Base-by-base conservation (phyloP, 1,140 invertebrate species). In the Euglossa dilemma region DNA sequence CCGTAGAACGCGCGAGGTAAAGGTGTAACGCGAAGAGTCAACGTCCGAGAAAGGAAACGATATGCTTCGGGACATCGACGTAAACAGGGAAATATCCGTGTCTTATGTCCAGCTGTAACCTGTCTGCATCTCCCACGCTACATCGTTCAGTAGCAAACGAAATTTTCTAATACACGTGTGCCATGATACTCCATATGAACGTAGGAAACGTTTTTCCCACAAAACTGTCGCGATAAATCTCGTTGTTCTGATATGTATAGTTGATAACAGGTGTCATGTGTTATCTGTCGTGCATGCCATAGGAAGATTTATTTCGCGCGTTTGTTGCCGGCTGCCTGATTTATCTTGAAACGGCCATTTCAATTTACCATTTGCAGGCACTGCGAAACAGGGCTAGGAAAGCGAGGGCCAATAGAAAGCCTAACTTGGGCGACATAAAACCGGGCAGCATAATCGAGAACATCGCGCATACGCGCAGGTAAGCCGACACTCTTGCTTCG, bases 381-480 rank as follows among this genome's bases (percentile, higher is more conserved):
- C 95, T 99, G 90, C 95, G 97, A 64, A 96, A 97, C 84, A 95
- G 98, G 87, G 98, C 98, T 28, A 96, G 96, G 90, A 98, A 98
- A 92, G 96, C 97, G 85, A 95, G 96, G 71, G 96, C 96, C 50
- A 96, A 96, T 52, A 95, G 97, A 84, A 97, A 97, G 93, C 96
- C 97, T 8, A 95, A 97, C 85, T 94, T 96, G 82, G 95, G 96
- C 64, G 96, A 97, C 74, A 96, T 97, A 77, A 96, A 96, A 83
- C 96, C 97, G 3, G 97, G 97, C 50, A 97, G 97, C 90, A 97
- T 98, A 86, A 98, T 98, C 92, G 97, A 98, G 94, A 98, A 98
- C 93, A 95, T 98, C 72, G 97, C 97, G 57, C 97, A 97, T 91
- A 98, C 97, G 1, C 94, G 96, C 80, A 95, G 93, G 94, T 94